Evolutionary conservation across 2,797 vertebrate genomes (phyloP).

Genomic region (Muraenolepis orangiensis): DNA sequence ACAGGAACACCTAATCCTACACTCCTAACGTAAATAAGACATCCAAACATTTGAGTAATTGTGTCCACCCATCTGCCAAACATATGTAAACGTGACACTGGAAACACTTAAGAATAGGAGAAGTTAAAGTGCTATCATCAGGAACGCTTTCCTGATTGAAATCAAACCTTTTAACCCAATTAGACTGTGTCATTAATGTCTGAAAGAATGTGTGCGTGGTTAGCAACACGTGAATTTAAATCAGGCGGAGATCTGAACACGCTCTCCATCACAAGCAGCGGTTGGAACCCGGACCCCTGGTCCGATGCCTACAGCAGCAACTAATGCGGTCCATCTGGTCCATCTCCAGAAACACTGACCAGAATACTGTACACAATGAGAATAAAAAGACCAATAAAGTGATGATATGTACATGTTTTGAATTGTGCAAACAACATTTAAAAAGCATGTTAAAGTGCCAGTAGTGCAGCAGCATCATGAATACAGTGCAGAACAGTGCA

Average conservation of each 20-base stretch:
- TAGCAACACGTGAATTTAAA: neutral
- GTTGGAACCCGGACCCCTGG: neutral
- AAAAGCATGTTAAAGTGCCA: too few relatives aligned
- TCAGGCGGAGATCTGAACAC: neutral
- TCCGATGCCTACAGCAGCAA: neutral
- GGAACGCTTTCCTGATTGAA: too few relatives aligned
- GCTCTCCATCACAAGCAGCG: neutral
- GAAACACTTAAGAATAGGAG: neutral
- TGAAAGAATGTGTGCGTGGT: neutral
- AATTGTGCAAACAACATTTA: too few relatives aligned
- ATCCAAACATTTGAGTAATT: neutral
- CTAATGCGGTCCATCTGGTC: neutral
- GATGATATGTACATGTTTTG: too few relatives aligned
- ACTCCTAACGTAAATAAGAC: neutral
- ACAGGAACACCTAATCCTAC: too few relatives aligned
- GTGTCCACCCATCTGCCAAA: neutral
- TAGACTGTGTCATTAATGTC: neutral
- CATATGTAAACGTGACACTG: neutral
- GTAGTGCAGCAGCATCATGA: too few relatives aligned
- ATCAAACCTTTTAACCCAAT: neutral
- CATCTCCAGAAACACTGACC: neutral
- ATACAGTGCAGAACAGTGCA: too few relatives aligned
- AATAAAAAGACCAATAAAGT: too few relatives aligned
- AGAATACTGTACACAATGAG: too few relatives aligned
- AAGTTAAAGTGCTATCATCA: neutral